Evolutionary conservation across 2,797 vertebrate genomes (phyloP), one percentile per base, ranked within the genome.

Genomic region (Adrianichthys oophorus): DNA sequence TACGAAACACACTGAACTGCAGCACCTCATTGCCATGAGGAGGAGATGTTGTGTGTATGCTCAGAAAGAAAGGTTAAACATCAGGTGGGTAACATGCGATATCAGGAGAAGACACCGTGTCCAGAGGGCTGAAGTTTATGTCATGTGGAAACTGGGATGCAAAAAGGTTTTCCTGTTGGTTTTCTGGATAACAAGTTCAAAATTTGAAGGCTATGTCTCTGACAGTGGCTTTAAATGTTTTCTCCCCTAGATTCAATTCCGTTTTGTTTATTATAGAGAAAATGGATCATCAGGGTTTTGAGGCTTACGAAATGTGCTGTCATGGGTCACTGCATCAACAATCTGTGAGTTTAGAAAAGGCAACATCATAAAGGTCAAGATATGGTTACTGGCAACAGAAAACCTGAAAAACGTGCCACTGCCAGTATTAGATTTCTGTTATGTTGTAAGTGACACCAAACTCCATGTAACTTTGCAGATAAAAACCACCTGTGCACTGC

Each of bases 41-140:
- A 79, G 69, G 63, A 56, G 56, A 65, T 89, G 85, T 91, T 92
- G 72, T 91, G 87, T 87, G 85, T 73, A 92, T 83, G 89, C 41
- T 72, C 8, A 54, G 52, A 48, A 42, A 67, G 26, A 56, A 59
- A 58, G 18, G 52, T 43, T 56, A 58, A 55, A 71, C 24, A 17
- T 44, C n/a, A 26, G 8, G 8, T 13, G 5, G 15, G 13, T 23
- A 6, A 23, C 4, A 15, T 5, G 14, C 18, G 19, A 17, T 1
- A 47, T 42, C 18, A n/a, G 37, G 16, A 15, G 18, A 47, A 14
- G 4, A 17, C 12, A 1, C 21, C 15, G 21, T 23, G 45, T 13
- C 14, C 23, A 8, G 42, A 51, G 57, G 23, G 18, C 37, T 49
- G 12, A 59, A 48, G 32, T 41, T 47, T n/a, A 0, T 1, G 15